These are phyloP conservation scores for Callosobruchus maculatus DNA, from an alignment of 2,888 invertebrate species.

Conservation along the genomic window DNA sequence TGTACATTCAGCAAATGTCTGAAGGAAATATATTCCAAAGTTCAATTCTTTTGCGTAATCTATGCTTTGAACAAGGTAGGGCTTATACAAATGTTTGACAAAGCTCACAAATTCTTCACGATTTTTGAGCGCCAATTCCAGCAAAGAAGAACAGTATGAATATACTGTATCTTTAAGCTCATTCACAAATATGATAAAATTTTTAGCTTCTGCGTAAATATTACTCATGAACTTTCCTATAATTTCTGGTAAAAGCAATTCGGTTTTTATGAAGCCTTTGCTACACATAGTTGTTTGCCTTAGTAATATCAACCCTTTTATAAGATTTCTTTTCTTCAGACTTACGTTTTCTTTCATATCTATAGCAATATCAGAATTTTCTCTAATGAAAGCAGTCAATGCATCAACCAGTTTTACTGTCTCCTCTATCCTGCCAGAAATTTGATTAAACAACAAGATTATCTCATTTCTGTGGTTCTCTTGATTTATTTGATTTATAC, in stretches of 20 bases:
- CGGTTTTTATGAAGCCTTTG: slow-evolving; percentile 9
- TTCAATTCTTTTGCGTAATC: slow-evolving; percentile 25
- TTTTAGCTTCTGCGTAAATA: slow-evolving; percentile 15
- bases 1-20: slow-evolving; percentile 33
- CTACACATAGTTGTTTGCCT: slow-evolving; percentile 9
- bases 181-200: slow-evolving; percentile 20
- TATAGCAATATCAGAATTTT: slow-evolving; percentile 19
- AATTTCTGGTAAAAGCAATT: slow-evolving; percentile 12
- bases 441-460: slow-evolving; percentile 16
- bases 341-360: slow-evolving; percentile 29
- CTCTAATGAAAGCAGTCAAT: slow-evolving; percentile 19
- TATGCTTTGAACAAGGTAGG: slow-evolving; percentile 24
- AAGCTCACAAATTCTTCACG: slow-evolving; percentile 25
- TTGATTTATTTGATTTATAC: slow-evolving; percentile 22
- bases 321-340: slow-evolving; percentile 30
- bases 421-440: slow-evolving; percentile 20
- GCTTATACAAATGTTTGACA: slow-evolving; percentile 25
- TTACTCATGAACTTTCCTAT: slow-evolving; percentile 19
- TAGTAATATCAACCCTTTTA: slow-evolving; percentile 35
- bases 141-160: slow-evolving; percentile 20
- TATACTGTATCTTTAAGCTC: slow-evolving; percentile 27
- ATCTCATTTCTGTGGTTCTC: slow-evolving; percentile 20
- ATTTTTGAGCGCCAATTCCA: slow-evolving; percentile 32
- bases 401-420: slow-evolving; percentile 10
- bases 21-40: slow-evolving; percentile 36